A percentile compares a stretch with the other conserved stretches of the same genome.
phyloP scores from a whole-genome alignment of 1,140 invertebrate species.

The Wasmannia auropunctata region DNA sequence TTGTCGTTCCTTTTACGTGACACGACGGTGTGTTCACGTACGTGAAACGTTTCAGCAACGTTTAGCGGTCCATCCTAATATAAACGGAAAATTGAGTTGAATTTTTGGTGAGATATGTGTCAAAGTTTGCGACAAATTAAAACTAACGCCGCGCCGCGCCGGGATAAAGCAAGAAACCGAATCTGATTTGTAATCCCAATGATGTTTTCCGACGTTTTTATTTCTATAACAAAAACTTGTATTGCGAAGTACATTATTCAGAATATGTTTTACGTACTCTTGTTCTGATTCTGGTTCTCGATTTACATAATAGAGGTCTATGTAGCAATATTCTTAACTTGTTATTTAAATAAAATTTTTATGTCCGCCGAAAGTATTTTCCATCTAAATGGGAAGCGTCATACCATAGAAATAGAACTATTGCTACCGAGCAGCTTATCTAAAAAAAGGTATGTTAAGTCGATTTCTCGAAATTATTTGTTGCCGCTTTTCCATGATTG shows the following conservation, averaged over 20 bases:
- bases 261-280: background rate
- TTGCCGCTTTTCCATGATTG: no score
- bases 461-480: no score
- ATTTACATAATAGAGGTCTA: background rate
- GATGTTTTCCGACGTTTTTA: background rate
- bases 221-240: background rate
- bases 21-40: background rate
- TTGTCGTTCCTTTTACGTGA: background rate
- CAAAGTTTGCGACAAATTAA: background rate
- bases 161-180: background rate
- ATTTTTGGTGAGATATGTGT: background rate
- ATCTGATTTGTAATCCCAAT: background rate
- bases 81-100: slow-evolving; percentile 12
- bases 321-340: background rate
- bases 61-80: slow-evolving; percentile 21
- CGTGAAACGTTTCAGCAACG: slow-evolving; percentile 17
- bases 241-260: background rate
- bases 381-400: background rate
- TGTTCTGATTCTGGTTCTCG: background rate
- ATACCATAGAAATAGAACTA: background rate
- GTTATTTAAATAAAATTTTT: background rate
- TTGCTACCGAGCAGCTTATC: no score
- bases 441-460: no score
- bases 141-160: no score
- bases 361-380: background rate